Evolutionary conservation across 2,888 invertebrate genomes (phyloP), one percentile per base, ranked within the genome.

Genomic region (Drosophila multiciliata): DNA sequence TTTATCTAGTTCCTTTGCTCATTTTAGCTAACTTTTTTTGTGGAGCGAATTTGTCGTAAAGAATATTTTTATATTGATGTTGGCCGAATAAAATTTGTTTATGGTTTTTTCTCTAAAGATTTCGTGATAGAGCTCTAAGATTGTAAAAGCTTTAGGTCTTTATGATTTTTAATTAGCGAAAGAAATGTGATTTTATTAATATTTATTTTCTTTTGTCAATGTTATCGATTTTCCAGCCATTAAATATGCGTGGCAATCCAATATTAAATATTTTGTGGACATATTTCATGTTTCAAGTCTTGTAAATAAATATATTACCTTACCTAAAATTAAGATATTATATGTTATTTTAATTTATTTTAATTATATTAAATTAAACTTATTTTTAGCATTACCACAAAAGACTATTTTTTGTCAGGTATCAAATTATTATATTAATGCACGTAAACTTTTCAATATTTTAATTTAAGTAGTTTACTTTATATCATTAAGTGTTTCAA

Each of bases 131-230:
- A 20, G 42, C 12, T 12, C 1, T 6, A 12, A 12, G 12, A 6
- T 1, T 42, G 20, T 1, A 8, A 1, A 38, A 7, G 17, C 0
- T 7, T 7, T 17, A 7, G 7, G 0, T 7, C 0, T 36, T 36
- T 40, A 5, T 2, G 4, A 11, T 6, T 42, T 42, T 42, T 6
- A 12, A 42, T 12, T 42, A 12, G 6, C 6, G 17, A 40, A n/a
- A 9, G 9, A 40, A 40, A n/a, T n/a, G 9, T 9, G n/a, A 40
- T n/a, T 40, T n/a, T 40, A 7, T 20, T 12, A 45, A 20, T 7
- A 20, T 45, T 45, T 20, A 45, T 20, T 6, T 5, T 1, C 20
- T 7, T 35, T 35, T 5, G 0, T 12, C 12, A 3, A 35, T 15
- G 2, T 6, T 15, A 15, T 35, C 1, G 35, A 12, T 12, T 20